Conservation (phyloP, 2,113 vertebrate species). For the Odontophorus gujanensis region DNA sequence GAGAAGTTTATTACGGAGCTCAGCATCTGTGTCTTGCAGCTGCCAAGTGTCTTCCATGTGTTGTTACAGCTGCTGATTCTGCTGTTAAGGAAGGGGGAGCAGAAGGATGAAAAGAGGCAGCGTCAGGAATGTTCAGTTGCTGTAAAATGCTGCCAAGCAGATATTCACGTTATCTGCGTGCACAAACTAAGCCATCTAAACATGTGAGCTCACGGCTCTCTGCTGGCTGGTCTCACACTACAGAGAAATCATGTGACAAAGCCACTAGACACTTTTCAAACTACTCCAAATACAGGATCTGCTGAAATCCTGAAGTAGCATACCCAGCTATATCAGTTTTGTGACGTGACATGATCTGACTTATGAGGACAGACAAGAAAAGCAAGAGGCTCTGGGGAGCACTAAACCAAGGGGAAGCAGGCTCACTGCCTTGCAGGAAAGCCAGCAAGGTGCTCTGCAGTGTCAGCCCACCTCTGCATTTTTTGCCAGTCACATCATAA, state of each 20-base stretch:
- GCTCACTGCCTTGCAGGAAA: accelerated
- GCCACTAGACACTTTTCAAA: conserved; percentile 39
- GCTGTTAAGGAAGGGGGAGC: conserved; percentile 74
- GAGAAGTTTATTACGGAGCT: conserved; percentile 71
- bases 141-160: conserved; percentile 68
- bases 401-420: background rate
- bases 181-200: conserved; percentile 17
- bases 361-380: conserved; percentile 7
- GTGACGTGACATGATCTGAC: conserved; percentile 9
- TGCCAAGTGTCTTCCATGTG: conserved; percentile 84
- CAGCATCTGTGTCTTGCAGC: conserved; percentile 85
- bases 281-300: conserved; percentile 54
- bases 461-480: accelerated
- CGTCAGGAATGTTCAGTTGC: conserved; percentile 72
- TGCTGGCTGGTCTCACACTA: conserved; percentile 25
- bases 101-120: conserved; percentile 77
- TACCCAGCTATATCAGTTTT: conserved; percentile 43
- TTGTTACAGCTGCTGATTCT: conserved; percentile 81
- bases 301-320: conserved; percentile 61
- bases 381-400: background rate
- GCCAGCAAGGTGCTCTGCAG: background rate
- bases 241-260: conserved; percentile 15
- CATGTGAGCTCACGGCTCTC: conserved; percentile 3
- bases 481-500: background rate
- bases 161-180: conserved; percentile 62